Evolutionary conservation across 2,113 vertebrate genomes (phyloP), one percentile per base, ranked within the genome.

Genomic region (Ammodytes marinus): DNA sequence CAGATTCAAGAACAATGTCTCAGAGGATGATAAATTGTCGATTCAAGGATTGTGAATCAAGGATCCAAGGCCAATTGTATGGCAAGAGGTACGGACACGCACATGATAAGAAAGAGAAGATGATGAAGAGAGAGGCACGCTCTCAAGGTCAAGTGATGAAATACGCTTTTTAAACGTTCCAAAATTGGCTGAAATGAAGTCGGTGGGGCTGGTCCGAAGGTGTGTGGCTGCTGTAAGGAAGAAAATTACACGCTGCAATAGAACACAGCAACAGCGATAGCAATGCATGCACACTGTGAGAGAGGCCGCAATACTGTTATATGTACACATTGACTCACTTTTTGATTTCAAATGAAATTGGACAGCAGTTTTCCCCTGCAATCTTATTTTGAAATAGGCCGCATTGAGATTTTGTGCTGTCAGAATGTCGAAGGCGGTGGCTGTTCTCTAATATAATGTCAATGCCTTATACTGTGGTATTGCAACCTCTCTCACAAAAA

Each of bases 121-220:
- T 3, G 52, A 39, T 15, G 50, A 80, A 45, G 54, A 42, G 46
- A 86, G 1, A 35, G 57, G 54, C 6, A 6, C 69, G 70, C 43
- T 75, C 61, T 72, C 71, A 74, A 82, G 65, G 55, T 75, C 67
- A 72, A 84, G 87, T 76, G 66, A 80, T 71, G 14, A 87, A 69
- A 58, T 69, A 1, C 27, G 49, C 37, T 67, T 71, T 61, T 37
- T 13, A 19, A 17, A 9, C 27, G 17, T 72, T 78, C 45, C 58
- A 61, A 68, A 27, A 61, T 1, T 12, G 58, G 58, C 11, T 14
- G 15, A 63, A 74, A 53, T 19, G 49, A 59, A n/a, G 6, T 63
- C 11, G 15, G 60, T n/a, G 63, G 7, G 14, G 14, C 27, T 11
- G 54, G 66, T 50, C 76, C 14, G 35, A 1, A 70, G 73, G 77